Percentiles rank a stretch among this genome's conserved stretches.
phyloP scores from a whole-genome alignment of 2,113 vertebrate species.

The Heterocephalus glaber region DNA sequence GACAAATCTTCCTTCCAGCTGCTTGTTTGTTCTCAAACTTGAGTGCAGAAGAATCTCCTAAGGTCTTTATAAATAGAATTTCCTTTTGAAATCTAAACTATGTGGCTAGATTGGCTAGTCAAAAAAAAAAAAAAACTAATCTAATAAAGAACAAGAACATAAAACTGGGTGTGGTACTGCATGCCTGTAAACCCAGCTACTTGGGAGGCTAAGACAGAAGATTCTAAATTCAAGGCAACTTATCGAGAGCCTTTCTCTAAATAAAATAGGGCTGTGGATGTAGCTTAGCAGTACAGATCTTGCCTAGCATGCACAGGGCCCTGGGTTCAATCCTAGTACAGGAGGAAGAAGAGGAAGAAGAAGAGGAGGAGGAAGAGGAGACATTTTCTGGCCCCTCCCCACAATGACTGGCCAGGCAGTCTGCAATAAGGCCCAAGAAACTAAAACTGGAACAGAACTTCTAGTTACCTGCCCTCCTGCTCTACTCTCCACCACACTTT shows the following conservation, averaged over 20 bases:
- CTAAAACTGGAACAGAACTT: background rate
- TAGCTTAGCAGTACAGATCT: background rate
- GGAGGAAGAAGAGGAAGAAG: background rate
- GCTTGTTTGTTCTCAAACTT: background rate
- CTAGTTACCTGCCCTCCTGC: background rate
- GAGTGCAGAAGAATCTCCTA: background rate
- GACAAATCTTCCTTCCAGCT: background rate
- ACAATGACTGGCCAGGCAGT: background rate
- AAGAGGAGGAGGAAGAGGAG: background rate
- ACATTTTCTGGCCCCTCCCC: background rate
- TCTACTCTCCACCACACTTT: background rate
- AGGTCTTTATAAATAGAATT: slow-evolving; percentile 47
- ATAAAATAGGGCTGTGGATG: background rate
- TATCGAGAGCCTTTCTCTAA: background rate
- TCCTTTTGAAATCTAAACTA: slow-evolving; percentile 33
- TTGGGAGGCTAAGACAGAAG: background rate
- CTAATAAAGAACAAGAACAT: slow-evolving; percentile 34
- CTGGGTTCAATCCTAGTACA: background rate
- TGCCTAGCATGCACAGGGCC: background rate
- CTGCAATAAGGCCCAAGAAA: background rate
- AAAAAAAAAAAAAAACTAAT: slow-evolving; percentile 7
- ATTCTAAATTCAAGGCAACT: background rate
- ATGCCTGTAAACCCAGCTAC: background rate
- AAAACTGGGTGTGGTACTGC: background rate
- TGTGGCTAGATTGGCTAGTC: background rate